phyloP scores from a whole-genome alignment of 1,140 invertebrate species.

The Philopotamus ludificatus region DNA sequence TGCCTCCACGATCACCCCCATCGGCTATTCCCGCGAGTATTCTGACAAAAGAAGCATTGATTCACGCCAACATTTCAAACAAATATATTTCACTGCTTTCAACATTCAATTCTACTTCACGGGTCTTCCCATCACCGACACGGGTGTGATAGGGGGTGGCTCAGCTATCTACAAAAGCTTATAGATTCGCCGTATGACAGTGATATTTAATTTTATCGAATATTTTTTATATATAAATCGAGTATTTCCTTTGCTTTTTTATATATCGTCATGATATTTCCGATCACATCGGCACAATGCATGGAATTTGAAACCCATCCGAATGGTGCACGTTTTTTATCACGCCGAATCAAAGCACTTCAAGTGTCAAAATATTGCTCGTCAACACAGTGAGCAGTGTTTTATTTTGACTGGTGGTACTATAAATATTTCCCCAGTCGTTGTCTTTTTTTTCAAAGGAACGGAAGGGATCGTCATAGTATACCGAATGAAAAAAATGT shows the following conservation, averaged over 20 bases:
- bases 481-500: no score
- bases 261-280: no score
- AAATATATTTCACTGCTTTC: constrained; percentile 9
- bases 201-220: no score
- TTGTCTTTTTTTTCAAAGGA: constrained; percentile 2
- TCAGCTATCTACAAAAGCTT: no score
- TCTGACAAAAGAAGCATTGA: constrained; percentile 25
- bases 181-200: no score
- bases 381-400: not conserved
- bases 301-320: not conserved
- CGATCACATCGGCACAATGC: not conserved
- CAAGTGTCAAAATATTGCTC: constrained; percentile 12
- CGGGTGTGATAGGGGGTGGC: no score
- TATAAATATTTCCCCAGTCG: constrained; percentile 25
- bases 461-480: constrained; percentile 1
- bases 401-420: constrained; percentile 24
- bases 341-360: not conserved
- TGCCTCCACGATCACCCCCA: no score
- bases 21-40: constrained; percentile 17
- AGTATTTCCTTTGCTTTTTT: no score
- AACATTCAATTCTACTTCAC: not conserved
- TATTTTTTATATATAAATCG: no score
- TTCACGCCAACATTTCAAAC: constrained; percentile 24
- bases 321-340: not conserved
- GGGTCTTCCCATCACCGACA: not conserved